These are phyloP conservation scores for Volucella bombylans DNA, from an alignment of 2,888 invertebrate genomes.

Conservation along the genomic window DNA sequence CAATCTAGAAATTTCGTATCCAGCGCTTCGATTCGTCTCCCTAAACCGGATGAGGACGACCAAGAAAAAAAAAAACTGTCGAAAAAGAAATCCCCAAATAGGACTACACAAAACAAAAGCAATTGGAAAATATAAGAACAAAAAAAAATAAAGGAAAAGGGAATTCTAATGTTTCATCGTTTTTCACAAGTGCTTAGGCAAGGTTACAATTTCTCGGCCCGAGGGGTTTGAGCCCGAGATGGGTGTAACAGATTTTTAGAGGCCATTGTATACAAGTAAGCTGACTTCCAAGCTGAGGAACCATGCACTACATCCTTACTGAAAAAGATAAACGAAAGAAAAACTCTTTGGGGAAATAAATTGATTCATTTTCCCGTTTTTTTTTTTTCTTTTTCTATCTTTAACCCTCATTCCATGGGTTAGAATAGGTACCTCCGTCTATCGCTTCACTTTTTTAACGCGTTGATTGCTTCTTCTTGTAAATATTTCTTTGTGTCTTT, in stretches of 20 bases:
- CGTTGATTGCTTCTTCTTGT: conserved; percentile 55
- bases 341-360: conserved; percentile 53
- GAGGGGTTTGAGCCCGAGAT: not conserved
- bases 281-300: conserved; percentile 14
- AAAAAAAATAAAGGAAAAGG: conserved; percentile 18
- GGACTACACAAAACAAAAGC: conserved; percentile 27
- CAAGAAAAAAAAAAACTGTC: not conserved
- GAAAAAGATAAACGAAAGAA: not conserved
- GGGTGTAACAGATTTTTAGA: conserved; percentile 29
- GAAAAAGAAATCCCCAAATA: conserved; percentile 5
- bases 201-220: conserved; percentile 14
- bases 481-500: conserved; percentile 12
- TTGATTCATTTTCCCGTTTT: conserved; percentile 43
- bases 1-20: conserved; percentile 12
- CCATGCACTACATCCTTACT: conserved; percentile 25
- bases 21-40: conserved; percentile 5
- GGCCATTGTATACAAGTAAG: conserved; percentile 31
- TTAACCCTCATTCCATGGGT: not conserved
- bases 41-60: not conserved
- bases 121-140: conserved; percentile 26
- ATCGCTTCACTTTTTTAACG: conserved; percentile 40
- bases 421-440: not conserved
- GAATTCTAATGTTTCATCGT: conserved; percentile 50
- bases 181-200: conserved; percentile 47
- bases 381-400: not conserved